Conservation (phyloP, 2,888 invertebrate species). For the Dolomedes plantarius region DNA sequence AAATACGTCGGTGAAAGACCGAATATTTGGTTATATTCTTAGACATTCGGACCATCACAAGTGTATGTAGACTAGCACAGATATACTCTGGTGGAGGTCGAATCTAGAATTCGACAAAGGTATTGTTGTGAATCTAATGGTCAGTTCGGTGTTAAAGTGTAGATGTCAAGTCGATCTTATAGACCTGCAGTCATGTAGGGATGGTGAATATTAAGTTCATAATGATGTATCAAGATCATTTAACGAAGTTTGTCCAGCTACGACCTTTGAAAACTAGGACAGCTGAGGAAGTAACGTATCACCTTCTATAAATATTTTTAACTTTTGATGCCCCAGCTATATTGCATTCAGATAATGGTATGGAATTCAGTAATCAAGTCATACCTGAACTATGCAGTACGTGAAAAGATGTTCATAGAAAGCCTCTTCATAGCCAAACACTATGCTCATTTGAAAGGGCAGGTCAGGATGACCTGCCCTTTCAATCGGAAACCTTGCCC, state of each 20-base stretch:
- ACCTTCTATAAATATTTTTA: constrained; percentile 52
- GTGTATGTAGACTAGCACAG: too few species aligned
- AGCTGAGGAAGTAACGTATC: constrained; percentile 13
- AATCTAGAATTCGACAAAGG: too few species aligned
- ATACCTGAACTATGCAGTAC: constrained; percentile 26
- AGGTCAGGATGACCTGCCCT: constrained; percentile 50
- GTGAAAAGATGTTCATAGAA: constrained; percentile 22
- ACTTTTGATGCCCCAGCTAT: constrained; percentile 65
- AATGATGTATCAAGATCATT: neutral
- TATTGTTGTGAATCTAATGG: too few species aligned
- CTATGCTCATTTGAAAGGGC: constrained; percentile 36
- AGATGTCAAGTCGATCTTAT: neutral
- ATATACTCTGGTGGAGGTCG: too few species aligned
- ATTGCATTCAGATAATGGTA: constrained; percentile 63
- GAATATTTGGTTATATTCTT: too few species aligned
- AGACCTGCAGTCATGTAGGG: neutral
- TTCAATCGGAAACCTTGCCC: too few species aligned
- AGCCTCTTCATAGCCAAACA: constrained; percentile 29
- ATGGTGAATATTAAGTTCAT: constrained; percentile 4
- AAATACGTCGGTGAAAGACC: too few species aligned
- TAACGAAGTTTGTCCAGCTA: constrained; percentile 1
- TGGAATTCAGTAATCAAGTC: constrained; percentile 61
- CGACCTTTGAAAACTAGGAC: neutral
- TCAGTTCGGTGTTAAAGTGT: too few species aligned
- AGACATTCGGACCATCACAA: too few species aligned